A percentile compares a stretch with the other conserved stretches of the same genome.
These are phyloP conservation scores for Urocynchramus pylzowi DNA, from an alignment of 2,113 vertebrate genomes.

Conservation along the genomic window DNA sequence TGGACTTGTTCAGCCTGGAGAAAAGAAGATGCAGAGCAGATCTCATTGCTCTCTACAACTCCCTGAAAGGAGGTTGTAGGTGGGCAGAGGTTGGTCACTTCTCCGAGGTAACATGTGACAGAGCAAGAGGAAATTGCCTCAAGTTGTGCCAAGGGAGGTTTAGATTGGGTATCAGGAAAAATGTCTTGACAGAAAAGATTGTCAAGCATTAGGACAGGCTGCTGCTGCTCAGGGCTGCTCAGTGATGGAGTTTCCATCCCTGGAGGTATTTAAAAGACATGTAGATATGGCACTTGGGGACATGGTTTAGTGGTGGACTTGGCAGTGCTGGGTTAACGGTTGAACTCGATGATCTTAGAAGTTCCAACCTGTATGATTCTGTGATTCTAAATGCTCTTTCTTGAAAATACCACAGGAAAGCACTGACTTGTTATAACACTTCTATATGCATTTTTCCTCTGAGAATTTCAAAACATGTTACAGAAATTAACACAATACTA, in stretches of 20 bases:
- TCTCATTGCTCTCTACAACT: neutral
- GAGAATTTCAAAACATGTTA: neutral
- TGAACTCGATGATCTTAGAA: neutral
- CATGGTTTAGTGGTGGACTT: neutral
- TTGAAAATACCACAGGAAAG: neutral
- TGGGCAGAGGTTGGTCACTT: neutral
- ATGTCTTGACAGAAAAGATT: neutral
- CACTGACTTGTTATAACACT: neutral
- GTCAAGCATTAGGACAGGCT: neutral
- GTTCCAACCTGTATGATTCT: neutral
- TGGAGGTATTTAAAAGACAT: neutral
- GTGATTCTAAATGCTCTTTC: neutral
- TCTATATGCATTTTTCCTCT: neutral
- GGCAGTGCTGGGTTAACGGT: neutral
- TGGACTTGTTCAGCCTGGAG: neutral
- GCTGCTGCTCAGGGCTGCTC: neutral
- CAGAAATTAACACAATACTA: neutral
- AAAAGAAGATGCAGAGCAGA: neutral
- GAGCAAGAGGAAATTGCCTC: neutral
- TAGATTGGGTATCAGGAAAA: neutral
- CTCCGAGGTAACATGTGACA: neutral
- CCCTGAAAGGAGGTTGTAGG: neutral
- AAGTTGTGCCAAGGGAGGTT: neutral
- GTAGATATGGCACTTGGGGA: neutral
- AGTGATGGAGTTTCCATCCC: neutral